These are phyloP conservation scores for Atrina japonica DNA, from an alignment of 2,888 invertebrate species.

Conservation along the genomic window DNA sequence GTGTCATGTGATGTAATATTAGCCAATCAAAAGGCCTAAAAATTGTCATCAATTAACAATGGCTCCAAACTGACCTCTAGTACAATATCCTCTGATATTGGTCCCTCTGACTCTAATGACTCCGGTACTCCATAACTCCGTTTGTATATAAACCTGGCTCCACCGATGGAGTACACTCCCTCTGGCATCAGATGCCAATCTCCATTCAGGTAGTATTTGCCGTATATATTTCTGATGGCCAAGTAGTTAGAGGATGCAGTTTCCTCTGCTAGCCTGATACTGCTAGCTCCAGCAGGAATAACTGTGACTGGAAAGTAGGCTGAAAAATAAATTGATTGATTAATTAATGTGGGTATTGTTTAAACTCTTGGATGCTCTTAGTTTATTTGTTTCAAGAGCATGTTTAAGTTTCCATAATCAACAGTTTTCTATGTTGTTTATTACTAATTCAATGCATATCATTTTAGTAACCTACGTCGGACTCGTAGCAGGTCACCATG, in stretches of 20 bases:
- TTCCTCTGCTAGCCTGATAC: constrained; percentile 90
- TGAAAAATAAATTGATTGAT: constrained; percentile 72
- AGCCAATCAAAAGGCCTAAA: too few species aligned
- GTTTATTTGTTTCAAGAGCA: too few species aligned
- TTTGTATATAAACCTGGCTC: constrained; percentile 93
- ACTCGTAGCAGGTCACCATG: too few species aligned
- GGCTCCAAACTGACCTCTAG: too few species aligned
- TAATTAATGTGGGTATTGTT: too few species aligned
- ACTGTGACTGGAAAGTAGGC: constrained; percentile 96
- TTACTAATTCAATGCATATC: too few species aligned
- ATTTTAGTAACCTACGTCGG: too few species aligned
- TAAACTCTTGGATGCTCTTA: too few species aligned
- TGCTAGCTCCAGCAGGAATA: constrained; percentile 96
- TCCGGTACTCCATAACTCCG: constrained; percentile 86
- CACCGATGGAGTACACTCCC: constrained; percentile 89
- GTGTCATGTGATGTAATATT: too few species aligned
- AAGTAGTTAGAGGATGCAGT: constrained; percentile 94
- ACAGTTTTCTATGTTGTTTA: too few species aligned
- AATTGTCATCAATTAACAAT: too few species aligned
- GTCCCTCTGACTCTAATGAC: constrained; percentile 90
- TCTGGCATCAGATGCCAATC: constrained; percentile 97
- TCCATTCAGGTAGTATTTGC: constrained; percentile 95
- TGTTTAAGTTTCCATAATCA: too few species aligned
- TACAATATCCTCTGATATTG: constrained; percentile 93
- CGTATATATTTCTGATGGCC: constrained; percentile 91